Conservation (phyloP, 53 echinoderm and acorn worm genomes). For the Pentamera pediparva region DNA sequence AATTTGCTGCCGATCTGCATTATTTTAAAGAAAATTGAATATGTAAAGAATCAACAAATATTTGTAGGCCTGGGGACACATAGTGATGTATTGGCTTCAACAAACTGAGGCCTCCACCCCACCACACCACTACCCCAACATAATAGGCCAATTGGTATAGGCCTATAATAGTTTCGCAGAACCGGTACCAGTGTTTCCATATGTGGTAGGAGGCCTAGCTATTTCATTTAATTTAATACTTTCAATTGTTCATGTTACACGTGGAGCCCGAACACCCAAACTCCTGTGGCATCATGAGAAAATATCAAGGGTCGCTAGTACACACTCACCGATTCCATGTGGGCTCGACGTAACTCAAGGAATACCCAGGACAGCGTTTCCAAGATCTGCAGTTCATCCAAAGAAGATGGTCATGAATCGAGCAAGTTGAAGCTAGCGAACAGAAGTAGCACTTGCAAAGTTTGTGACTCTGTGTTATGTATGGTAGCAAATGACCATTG, state of each 20-base stretch:
- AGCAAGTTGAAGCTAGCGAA: background rate
- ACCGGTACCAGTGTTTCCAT: background rate
- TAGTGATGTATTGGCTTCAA: background rate
- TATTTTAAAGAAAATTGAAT: no score
- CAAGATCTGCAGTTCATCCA: slow-evolving; percentile 1
- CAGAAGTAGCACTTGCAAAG: background rate
- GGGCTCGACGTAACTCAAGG: background rate
- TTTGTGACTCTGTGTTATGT: background rate
- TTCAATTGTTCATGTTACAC: background rate
- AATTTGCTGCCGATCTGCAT: no score
- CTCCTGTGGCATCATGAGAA: background rate
- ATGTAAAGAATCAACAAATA: no score
- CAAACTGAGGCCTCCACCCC: background rate
- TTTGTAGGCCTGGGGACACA: background rate
- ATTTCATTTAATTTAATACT: background rate
- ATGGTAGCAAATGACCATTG: background rate
- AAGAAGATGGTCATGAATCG: background rate
- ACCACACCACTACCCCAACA: no score
- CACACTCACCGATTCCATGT: background rate
- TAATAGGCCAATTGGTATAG: no score
- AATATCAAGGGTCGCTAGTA: background rate
- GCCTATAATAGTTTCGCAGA: background rate
- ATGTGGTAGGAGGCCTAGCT: background rate
- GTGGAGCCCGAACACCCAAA: background rate
- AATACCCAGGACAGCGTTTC: background rate